phyloP scores from a whole-genome alignment of 1,140 invertebrate species.

The Drosophila truncata region DNA sequence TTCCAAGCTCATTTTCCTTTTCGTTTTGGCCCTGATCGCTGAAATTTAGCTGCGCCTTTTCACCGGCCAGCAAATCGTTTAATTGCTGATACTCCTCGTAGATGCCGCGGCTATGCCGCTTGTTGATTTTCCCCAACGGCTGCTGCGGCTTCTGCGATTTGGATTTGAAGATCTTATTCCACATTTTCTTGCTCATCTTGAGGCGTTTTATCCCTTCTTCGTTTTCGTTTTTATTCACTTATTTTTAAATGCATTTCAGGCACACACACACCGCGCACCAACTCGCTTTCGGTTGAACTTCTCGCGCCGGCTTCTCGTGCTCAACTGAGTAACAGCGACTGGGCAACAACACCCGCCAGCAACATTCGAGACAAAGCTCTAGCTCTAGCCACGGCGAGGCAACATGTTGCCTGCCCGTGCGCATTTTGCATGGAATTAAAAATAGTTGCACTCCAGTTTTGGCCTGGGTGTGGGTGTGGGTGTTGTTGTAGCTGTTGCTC shows the following conservation, averaged over 20 bases:
- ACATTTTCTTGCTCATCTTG: slow-evolving; percentile 84
- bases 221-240: slow-evolving; percentile 24
- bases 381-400: slow-evolving; percentile 8
- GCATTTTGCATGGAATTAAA: slow-evolving; percentile 74
- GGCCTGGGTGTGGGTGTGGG: slow-evolving; percentile 59
- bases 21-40: slow-evolving; percentile 35
- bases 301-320: slow-evolving; percentile 55
- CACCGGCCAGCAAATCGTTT: slow-evolving; percentile 58
- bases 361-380: slow-evolving; percentile 38
- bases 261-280: neutral
- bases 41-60: slow-evolving; percentile 38
- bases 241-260: slow-evolving; percentile 45
- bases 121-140: slow-evolving; percentile 71
- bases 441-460: slow-evolving; percentile 77
- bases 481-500: slow-evolving; percentile 34
- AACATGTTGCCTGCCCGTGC: slow-evolving; percentile 67
- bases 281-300: slow-evolving; percentile 43
- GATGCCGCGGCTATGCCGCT: slow-evolving; percentile 74
- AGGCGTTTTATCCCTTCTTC: slow-evolving; percentile 4
- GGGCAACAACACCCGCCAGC: slow-evolving; percentile 30
- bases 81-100: slow-evolving; percentile 82
- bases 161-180: slow-evolving; percentile 83
- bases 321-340: slow-evolving; percentile 40
- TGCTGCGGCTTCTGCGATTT: slow-evolving; percentile 69
- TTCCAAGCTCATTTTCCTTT: slow-evolving; percentile 64